Evolutionary conservation across 2,888 invertebrate species (phyloP).

Genomic region (Xylota segnis): DNA sequence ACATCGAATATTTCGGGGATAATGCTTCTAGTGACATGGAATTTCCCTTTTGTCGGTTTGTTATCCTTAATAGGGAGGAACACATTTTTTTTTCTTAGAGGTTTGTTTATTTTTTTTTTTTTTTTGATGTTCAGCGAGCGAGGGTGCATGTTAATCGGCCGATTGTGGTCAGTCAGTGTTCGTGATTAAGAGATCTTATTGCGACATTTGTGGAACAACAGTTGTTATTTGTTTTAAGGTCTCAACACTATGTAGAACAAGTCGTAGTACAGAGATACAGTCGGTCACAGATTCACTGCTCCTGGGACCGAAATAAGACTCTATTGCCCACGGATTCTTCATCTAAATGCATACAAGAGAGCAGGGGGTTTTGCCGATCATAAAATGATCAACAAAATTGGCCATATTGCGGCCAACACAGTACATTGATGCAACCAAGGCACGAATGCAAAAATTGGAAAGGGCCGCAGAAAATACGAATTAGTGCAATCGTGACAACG

Average conservation of each 20-base stretch:
- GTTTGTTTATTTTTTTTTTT: slow-evolving; percentile 31
- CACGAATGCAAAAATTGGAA: too few species aligned
- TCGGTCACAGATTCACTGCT: too few species aligned
- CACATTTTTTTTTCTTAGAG: slow-evolving; percentile 19
- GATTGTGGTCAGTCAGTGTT: slow-evolving; percentile 62
- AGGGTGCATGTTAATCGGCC: slow-evolving; percentile 67
- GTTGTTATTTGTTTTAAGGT: slow-evolving; percentile 24
- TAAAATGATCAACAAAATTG: too few species aligned
- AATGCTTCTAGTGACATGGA: slow-evolving; percentile 73
- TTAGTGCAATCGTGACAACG: too few species aligned
- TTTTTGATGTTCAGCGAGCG: slow-evolving; percentile 31
- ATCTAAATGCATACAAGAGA: too few species aligned
- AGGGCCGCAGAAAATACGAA: too few species aligned
- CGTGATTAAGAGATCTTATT: slow-evolving; percentile 66
- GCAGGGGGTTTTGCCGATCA: too few species aligned
- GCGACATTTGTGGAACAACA: slow-evolving; percentile 50
- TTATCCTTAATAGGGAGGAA: slow-evolving; percentile 66
- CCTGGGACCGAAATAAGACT: too few species aligned
- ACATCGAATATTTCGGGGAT: slow-evolving; percentile 69
- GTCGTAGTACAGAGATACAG: too few species aligned
- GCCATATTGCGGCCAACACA: too few species aligned
- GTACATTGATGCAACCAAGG: too few species aligned
- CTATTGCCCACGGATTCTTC: too few species aligned
- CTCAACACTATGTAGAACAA: neutral
- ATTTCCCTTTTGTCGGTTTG: slow-evolving; percentile 74